Evolutionary conservation across 2,888 invertebrate species (phyloP), one percentile per base, ranked within the genome.

Genomic region (Chrysodeixis includens): DNA sequence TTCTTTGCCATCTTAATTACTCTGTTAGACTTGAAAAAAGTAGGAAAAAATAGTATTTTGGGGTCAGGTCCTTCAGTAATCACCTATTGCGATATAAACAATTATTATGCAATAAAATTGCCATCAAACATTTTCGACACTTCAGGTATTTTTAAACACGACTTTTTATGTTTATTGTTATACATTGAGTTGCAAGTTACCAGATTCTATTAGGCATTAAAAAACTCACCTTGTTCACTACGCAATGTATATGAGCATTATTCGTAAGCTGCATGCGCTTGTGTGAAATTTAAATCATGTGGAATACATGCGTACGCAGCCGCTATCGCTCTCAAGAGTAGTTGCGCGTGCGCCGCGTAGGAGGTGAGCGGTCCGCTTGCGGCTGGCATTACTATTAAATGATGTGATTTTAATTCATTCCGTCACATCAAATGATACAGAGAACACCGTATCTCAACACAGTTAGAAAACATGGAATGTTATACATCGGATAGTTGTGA

Each of bases 401-500:
- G 86, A 92, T 91, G 91, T 90, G 84, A 89, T 80, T 83, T 62
- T 53, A 78, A 78, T 78, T 60, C 62, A 63, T 69, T 69, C 16
- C 69, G 74, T 66, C 51, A 78, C 64, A 76, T 64, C 62, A 76
- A 63, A 81, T 74, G 69, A 67, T 79, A 81, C 62, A 69, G 78
- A 78, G 65, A 74, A 62, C 70, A 70, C 61, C 65, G 49, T 61
- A 74, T 69, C 70, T 64, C 63, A 69, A 76, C 69, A 69, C 60
- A 76, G 71, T 71, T 78, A 67, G 60, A 60, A 74, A 90, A 83
- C 72, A 97, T 97, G 97, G 97, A 97, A 92, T 96, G 96, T 84
- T 98, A 98, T 88, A 97, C 98, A 61, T 98, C 98, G 40, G 98
- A 98, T 86, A 98, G 97, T 85, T 97, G 97, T 89, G 97, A 97